A percentile compares a stretch with the other conserved stretches of the same genome.
Evolutionary conservation across 2,888 invertebrate species (phyloP).

Genomic region (Mythimna impura): DNA sequence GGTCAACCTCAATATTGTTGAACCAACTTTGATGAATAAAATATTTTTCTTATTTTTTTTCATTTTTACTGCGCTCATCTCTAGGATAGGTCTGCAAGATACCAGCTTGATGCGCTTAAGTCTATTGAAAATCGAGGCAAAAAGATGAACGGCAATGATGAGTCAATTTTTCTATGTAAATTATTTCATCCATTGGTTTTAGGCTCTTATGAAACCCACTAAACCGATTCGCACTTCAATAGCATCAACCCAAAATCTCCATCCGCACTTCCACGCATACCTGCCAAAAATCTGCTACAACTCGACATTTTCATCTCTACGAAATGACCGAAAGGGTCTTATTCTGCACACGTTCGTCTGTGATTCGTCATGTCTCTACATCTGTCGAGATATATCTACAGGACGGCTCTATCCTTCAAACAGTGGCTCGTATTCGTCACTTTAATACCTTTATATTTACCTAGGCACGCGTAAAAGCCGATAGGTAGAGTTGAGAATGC

Average conservation of each 20-base stretch:
- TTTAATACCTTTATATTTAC: conserved; percentile 87
- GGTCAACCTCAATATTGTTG: too few species aligned
- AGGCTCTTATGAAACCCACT: too few species aligned
- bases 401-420: conserved; percentile 79
- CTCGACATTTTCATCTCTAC: conserved; percentile 38
- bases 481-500: conserved; percentile 69
- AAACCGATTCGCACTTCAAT: neutral
- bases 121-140: neutral
- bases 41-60: too few species aligned
- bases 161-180: too few species aligned
- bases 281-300: conserved; percentile 18
- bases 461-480: conserved; percentile 84
- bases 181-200: too few species aligned
- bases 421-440: conserved; percentile 82
- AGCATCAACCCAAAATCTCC: neutral
- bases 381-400: conserved; percentile 58
- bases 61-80: too few species aligned
- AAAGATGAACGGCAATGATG: neutral
- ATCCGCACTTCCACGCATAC: neutral
- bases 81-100: too few species aligned
- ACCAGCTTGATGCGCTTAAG: neutral
- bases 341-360: conserved; percentile 69
- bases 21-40: too few species aligned
- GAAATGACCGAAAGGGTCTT: conserved; percentile 55
- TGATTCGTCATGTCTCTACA: conserved; percentile 69